Evolutionary conservation across 2,797 vertebrate species (phyloP), one percentile per base, ranked within the genome.

Genomic region (Phoebastria nigripes): DNA sequence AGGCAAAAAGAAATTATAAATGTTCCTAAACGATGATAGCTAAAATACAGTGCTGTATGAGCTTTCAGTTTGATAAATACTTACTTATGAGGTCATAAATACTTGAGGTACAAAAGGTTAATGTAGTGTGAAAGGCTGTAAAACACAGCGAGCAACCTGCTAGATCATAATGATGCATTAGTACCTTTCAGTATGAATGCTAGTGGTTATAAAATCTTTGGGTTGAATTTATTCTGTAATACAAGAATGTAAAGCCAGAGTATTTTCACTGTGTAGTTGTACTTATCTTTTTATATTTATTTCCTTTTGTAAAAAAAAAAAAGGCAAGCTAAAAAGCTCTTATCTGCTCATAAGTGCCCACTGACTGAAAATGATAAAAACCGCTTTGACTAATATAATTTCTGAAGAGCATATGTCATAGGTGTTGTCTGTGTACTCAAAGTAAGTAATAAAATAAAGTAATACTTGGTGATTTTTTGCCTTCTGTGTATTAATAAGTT

Each of bases 71-170:
- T 98, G 98, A 98, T 98, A 98, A 98, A 98, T 98, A 98, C 98
- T 97, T 98, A 97, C 97, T 98, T 98, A 98, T 97, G 97, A 98
- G 97, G 97, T 98, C 98, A 98, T 98, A 98, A 98, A 98, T 98
- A 98, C 97, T 97, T 90, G 96, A 92, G 93, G 97, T 98, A 98
- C 96, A 98, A 98, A 98, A 98, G 98, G 98, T 98, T 98, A 98
- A 98, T 98, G 98, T 98, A 98, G 98, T 98, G 98, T 98, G 98
- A 97, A 98, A 92, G 94, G 97, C 98, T 98, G 97, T 98, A 97
- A 98, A 98, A 98, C 97, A 97, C 97, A 96, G 96, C 90, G 42
- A 97, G 94, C 97, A 98, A 98, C 98, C 98, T 98, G 97, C 97
- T 98, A 96, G 97, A 98, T 98, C 98, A 98, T 98, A 94, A 98